phyloP scores from a whole-genome alignment of 2,113 vertebrate genomes.

The Cygnus buccinator region DNA sequence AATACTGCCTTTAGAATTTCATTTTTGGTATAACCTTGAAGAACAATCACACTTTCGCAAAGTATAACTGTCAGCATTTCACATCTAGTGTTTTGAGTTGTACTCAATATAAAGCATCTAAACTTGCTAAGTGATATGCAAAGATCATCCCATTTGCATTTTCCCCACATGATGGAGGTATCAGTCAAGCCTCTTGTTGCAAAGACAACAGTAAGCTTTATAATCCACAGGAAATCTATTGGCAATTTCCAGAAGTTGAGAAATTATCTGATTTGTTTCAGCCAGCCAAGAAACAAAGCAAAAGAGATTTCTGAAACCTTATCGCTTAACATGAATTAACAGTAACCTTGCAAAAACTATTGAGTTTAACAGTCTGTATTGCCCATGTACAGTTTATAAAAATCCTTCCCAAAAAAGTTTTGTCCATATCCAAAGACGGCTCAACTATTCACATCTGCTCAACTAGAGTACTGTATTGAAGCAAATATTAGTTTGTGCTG shows the following conservation, averaged over 20 bases:
- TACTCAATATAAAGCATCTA: neutral
- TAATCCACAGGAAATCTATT: neutral
- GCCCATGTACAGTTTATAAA: fast-evolving
- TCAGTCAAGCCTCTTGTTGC: neutral
- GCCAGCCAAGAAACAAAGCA: neutral
- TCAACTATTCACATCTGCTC: neutral
- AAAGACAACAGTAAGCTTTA: neutral
- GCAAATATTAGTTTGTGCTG: neutral
- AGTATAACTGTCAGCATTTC: neutral
- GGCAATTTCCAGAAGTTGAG: neutral
- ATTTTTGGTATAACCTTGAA: neutral
- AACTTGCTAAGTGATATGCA: neutral
- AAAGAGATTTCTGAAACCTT: neutral
- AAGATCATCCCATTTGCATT: constrained; percentile 50
- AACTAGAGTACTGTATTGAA: neutral
- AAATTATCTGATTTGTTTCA: neutral
- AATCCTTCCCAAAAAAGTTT: neutral
- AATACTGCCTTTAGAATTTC: neutral
- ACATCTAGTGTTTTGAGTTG: neutral
- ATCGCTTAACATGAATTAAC: neutral
- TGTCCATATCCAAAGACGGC: neutral
- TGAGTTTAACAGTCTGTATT: neutral
- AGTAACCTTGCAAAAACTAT: neutral
- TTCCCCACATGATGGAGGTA: constrained; percentile 74
- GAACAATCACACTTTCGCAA: neutral